phyloP scores from a whole-genome alignment of 2,113 vertebrate genomes.

The Epinephelus fuscoguttatus region DNA sequence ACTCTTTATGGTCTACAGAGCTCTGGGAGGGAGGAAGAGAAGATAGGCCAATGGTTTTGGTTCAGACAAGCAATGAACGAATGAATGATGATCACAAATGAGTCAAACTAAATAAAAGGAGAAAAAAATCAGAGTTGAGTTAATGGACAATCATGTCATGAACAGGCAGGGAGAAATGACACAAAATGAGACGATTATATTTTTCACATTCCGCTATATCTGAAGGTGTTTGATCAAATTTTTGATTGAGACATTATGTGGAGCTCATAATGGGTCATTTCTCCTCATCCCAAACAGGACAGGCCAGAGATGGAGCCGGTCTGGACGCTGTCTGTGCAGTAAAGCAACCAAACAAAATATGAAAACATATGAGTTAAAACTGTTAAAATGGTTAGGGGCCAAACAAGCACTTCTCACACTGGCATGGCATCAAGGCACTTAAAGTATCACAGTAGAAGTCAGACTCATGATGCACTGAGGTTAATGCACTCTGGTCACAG shows the following conservation, averaged over 20 bases:
- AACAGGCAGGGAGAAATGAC: slow-evolving; percentile 74
- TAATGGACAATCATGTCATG: slow-evolving; percentile 79
- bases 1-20: slow-evolving; percentile 98
- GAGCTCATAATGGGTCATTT: slow-evolving; percentile 76
- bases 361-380: slow-evolving; percentile 57
- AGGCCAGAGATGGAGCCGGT: slow-evolving; percentile 43
- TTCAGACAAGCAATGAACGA: slow-evolving; percentile 78
- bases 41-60: slow-evolving; percentile 80
- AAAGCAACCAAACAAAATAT: slow-evolving; percentile 61
- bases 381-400: slow-evolving; percentile 66
- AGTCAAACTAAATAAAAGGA: slow-evolving; percentile 86
- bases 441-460: slow-evolving; percentile 45
- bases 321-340: slow-evolving; percentile 40
- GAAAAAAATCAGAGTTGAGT: slow-evolving; percentile 73
- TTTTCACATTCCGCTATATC: no score
- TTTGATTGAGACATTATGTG: neutral
- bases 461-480: slow-evolving; percentile 59
- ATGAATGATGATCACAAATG: slow-evolving; percentile 81
- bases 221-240: neutral
- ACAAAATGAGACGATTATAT: slow-evolving; percentile 56
- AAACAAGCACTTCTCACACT: slow-evolving; percentile 62
- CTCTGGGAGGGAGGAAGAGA: slow-evolving; percentile 97
- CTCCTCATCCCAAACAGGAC: slow-evolving; percentile 52
- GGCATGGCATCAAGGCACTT: slow-evolving; percentile 49
- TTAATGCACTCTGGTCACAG: slow-evolving; percentile 40